A percentile compares a stretch with the other conserved stretches of the same genome.
phyloP scores from a whole-genome alignment of 2,888 invertebrate genomes.

The Pocota personata region DNA sequence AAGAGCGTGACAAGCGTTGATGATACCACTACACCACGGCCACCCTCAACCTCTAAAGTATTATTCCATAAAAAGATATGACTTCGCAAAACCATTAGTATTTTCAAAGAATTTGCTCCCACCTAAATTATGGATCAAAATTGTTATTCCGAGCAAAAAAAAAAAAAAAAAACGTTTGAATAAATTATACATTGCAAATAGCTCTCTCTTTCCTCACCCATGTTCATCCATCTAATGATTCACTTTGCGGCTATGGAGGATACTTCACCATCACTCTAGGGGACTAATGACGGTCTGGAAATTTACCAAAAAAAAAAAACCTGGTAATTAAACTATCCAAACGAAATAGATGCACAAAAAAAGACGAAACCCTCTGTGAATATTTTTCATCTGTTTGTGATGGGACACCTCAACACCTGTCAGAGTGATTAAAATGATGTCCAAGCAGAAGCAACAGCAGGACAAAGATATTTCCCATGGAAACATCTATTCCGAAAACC shows the following conservation, averaged over 20 bases:
- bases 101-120: too few relatives aligned
- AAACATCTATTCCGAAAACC: slow-evolving; percentile 53
- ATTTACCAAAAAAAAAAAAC: neutral
- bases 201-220: neutral
- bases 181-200: slow-evolving; percentile 5
- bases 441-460: slow-evolving; percentile 39
- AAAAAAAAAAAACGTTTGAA: slow-evolving; percentile 2
- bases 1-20: too few relatives aligned
- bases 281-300: slow-evolving; percentile 23
- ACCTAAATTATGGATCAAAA: too few relatives aligned
- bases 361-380: slow-evolving; percentile 18
- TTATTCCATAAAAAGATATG: too few relatives aligned
- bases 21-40: too few relatives aligned
- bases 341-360: neutral
- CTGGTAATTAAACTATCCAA: slow-evolving; percentile 38
- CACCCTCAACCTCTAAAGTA: too few relatives aligned
- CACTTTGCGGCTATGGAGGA: neutral
- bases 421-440: slow-evolving; percentile 70
- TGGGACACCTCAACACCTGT: slow-evolving; percentile 60
- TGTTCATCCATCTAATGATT: neutral
- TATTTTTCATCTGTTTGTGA: slow-evolving; percentile 48
- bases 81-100: too few relatives aligned
- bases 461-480: slow-evolving; percentile 46
- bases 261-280: neutral
- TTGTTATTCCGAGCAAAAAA: too few relatives aligned